Base-by-base conservation (phyloP, 2,113 vertebrate species). In the Lasiurus borealis region DNA sequence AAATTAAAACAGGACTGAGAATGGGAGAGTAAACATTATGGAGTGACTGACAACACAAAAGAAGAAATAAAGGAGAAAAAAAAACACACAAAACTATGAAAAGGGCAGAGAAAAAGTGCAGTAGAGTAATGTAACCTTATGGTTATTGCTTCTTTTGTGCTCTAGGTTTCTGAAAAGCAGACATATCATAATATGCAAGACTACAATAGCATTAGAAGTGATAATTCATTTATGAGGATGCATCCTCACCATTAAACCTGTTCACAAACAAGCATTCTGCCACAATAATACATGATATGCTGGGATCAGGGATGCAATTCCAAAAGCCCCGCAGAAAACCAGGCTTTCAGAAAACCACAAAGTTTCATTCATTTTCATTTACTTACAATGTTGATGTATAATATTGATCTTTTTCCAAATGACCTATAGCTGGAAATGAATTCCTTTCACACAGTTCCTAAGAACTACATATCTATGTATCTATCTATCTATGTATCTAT, bases 321-420 rank as follows among this genome's bases (percentile, higher is more conserved):
- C 48, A 46, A 72, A 88, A 91, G 83, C 54, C 69, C 50, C 57
- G 40, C 46, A 25, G 77, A 82, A 90, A 92, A 23, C 66, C 46
- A 29, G 23, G 77, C 46, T 93, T 90, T 48, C 88, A 68, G 81
- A 95, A 75, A 81, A 57, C 52, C 82, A 62, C 0, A 6, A 50
- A 36, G 69, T 10, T 46, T 46, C 34, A 68, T 82, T 93, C 87
- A 87, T 77, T 97, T 94, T 94, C 87, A 95, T 91, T 88, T 90
- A 62, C n/a, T 91, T 91, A 46, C 50, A 90, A 80, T 76, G 59
- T 71, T 85, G 92, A 95, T 86, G 15, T 48, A 64, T 25, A 68
- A 64, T 90, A 91, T 34, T 85, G 81, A 88, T 94, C 81, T 92
- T 82, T 88, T 78, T 78, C 54, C 15, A 75, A 93, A 92, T 36